phyloP scores from a whole-genome alignment of 1,140 invertebrate genomes.

The Pissodes strobi region DNA sequence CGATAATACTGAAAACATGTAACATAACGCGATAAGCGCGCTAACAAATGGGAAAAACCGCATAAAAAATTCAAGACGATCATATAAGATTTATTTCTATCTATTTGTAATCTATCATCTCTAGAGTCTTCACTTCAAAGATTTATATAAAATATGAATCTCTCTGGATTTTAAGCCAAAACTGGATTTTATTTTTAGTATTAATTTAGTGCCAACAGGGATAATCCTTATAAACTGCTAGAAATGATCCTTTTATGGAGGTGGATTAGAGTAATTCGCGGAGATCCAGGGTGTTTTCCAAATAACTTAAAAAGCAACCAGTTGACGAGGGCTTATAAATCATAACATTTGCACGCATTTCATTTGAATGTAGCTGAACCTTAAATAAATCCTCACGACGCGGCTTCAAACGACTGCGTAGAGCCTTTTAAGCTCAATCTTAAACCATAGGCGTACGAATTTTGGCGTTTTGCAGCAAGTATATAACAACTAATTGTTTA shows the following conservation, averaged over 20 bases:
- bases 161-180: too few species aligned
- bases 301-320: conserved; percentile 19
- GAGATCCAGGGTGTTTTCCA: not conserved
- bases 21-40: too few species aligned
- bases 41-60: too few species aligned
- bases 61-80: too few species aligned
- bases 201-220: too few species aligned
- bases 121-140: too few species aligned
- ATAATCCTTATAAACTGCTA: too few species aligned
- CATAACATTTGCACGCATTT: conserved; percentile 17
- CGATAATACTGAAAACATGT: too few species aligned
- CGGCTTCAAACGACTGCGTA: not conserved
- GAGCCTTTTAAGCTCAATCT: not conserved
- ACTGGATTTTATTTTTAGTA: too few species aligned
- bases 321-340: conserved; percentile 20
- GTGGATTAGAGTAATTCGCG: conserved; percentile 7
- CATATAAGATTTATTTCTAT: too few species aligned
- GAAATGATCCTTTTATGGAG: not conserved
- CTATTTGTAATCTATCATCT: too few species aligned
- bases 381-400: not conserved
- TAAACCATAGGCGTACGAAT: not conserved
- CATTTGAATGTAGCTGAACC: conserved; percentile 14
- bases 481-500: not conserved
- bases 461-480: not conserved
- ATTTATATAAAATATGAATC: too few species aligned